Evolutionary conservation across 2,888 invertebrate genomes (phyloP), one percentile per base, ranked within the genome.

Genomic region (Scrobipalpa atriplicella): DNA sequence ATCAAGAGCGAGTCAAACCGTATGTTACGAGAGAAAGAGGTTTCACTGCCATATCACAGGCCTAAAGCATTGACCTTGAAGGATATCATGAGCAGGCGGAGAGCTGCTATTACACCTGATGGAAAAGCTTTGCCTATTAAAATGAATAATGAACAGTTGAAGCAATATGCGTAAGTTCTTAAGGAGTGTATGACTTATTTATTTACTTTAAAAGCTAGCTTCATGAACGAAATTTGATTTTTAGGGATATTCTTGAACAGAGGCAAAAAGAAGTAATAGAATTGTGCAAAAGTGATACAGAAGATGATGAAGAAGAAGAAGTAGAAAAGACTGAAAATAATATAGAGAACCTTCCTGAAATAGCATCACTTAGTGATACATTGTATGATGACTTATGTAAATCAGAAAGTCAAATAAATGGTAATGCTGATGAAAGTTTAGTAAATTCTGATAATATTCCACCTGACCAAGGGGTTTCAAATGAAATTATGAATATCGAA

Each of bases 1-100:
- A 96, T 98, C 70, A 95, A 95, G 78, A 97, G 97, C 83, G 97
- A 97, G 85, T 96, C 96, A 0, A 97, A 98, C 83, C 93, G 97
- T 66, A 93, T 97, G 89, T 82, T 97, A 10, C 93, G 98, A 72
- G 97, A 98, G 82, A 95, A 95, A 18, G 90, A 94, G 68, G 93
- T 98, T 10, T 95, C 95, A 52, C 87, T 98, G 47, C 98, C 98
- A 0, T 98, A 98, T 83, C 98, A 98, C 81, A 94, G 95, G 78
- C 97, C 98, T 1, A 97, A 96, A 78, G 95, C 96, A 51, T 93
- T 96, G 66, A 95, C 95, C 0, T 87, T 98, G 0, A 94, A 96
- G 80, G 98, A 98, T 77, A 98, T 98, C 76, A 93, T 97, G 73
- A 88, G 81, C 65, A 84, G 90, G 71, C 81, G 89, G 64, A 87